Conservation (phyloP, 2,797 vertebrate genomes). For the Gastrophryne carolinensis region DNA sequence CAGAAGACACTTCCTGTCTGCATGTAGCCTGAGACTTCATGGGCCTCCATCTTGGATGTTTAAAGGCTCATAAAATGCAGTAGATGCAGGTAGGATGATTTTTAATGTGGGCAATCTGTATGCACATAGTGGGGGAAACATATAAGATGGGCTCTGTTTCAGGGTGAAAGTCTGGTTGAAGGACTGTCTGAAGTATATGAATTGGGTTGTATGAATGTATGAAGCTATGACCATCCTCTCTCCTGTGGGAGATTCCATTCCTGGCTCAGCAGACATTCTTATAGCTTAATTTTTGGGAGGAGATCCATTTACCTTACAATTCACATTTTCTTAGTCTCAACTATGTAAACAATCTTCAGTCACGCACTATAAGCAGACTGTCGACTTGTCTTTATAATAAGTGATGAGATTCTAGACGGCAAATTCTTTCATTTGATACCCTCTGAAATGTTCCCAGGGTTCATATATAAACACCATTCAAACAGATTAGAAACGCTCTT, state of each 20-base stretch:
- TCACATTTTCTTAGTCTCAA: background rate
- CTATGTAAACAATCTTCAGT: conserved; percentile 4
- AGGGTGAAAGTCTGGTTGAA: no score
- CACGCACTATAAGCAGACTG: background rate
- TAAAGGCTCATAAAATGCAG: no score
- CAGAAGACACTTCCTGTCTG: no score
- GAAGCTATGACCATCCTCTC: background rate
- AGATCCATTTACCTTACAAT: background rate
- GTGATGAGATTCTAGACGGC: background rate
- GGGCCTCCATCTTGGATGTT: no score
- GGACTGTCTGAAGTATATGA: no score
- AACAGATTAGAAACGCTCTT: conserved; percentile 12
- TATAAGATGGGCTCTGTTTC: no score
- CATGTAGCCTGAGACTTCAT: no score
- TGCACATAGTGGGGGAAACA: no score
- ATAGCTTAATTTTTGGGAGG: background rate
- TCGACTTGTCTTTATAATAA: background rate
- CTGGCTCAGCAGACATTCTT: background rate
- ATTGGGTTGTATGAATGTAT: no score
- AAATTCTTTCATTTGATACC: conserved; percentile 8
- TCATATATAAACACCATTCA: background rate
- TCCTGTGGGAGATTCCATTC: background rate
- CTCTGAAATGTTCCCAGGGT: background rate
- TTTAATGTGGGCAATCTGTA: no score
- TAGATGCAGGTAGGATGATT: no score